These are phyloP conservation scores for Eristalinus sepulchralis DNA, from an alignment of 2,888 invertebrate species.

Conservation along the genomic window DNA sequence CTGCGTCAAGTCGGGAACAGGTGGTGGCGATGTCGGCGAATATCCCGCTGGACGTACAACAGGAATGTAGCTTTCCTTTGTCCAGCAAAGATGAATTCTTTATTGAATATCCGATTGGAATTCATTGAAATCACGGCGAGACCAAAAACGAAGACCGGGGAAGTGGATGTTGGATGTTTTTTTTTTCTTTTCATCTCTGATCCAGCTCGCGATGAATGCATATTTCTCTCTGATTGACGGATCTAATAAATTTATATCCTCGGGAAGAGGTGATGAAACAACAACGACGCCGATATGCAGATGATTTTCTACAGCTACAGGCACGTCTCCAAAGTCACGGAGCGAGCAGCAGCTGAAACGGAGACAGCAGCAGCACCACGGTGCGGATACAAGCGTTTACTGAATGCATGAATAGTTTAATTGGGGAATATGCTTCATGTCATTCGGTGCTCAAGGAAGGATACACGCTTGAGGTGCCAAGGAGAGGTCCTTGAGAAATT, in stretches of 20 bases:
- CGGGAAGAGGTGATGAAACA: slow-evolving; percentile 5
- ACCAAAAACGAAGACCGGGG: slow-evolving; percentile 6
- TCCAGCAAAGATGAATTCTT: slow-evolving; percentile 62
- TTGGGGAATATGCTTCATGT: slow-evolving; percentile 42
- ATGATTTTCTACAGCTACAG: neutral
- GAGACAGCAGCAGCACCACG: neutral
- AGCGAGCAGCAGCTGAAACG: neutral
- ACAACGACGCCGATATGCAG: slow-evolving; percentile 42
- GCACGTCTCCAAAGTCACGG: slow-evolving; percentile 17
- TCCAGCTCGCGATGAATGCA: neutral
- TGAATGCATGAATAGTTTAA: slow-evolving; percentile 65
- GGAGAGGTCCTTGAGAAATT: slow-evolving; percentile 17
- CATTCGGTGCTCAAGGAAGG: slow-evolving; percentile 24
- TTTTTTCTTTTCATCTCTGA: slow-evolving; percentile 12
- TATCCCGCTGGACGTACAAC: slow-evolving; percentile 21
- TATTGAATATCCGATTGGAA: slow-evolving; percentile 67
- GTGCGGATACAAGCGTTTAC: slow-evolving; percentile 25
- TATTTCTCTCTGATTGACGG: slow-evolving; percentile 55
- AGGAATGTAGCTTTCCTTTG: slow-evolving; percentile 61
- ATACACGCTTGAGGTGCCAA: neutral
- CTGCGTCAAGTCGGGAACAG: neutral
- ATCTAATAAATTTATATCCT: slow-evolving; percentile 61
- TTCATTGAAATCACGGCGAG: slow-evolving; percentile 55
- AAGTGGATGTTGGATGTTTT: too few species aligned
- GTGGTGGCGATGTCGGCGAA: slow-evolving; percentile 4